Evolutionary conservation across 2,888 invertebrate genomes (phyloP).

Genomic region (Nezara viridula): DNA sequence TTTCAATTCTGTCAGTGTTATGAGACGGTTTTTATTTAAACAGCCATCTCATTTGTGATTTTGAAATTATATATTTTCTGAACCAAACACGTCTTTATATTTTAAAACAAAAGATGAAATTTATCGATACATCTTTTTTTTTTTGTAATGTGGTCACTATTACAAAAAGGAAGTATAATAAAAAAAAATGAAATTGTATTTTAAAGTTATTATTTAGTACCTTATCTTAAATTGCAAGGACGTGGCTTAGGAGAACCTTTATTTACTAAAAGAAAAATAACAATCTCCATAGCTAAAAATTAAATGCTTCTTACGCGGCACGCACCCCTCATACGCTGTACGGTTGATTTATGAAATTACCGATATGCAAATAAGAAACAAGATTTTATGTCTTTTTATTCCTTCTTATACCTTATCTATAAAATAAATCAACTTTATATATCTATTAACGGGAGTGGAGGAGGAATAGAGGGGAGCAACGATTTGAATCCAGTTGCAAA

Average conservation of each 20-base stretch:
- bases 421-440: not conserved
- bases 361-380: not conserved
- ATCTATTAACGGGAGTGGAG: not conserved
- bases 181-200: not conserved
- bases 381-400: conserved; percentile 20
- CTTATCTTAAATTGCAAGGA: not conserved
- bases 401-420: not conserved
- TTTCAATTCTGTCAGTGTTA: no score
- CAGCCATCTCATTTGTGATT: no score
- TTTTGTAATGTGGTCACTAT: no score
- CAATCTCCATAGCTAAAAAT: not conserved
- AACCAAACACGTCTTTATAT: no score
- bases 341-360: not conserved
- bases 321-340: not conserved
- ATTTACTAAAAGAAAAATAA: not conserved
- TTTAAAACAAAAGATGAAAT: no score
- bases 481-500: not conserved
- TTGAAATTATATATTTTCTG: no score
- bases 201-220: not conserved
- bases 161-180: no score
- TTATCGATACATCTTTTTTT: no score
- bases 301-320: not conserved
- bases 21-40: no score
- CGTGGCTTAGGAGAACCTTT: not conserved
- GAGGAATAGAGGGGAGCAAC: not conserved